Evolutionary conservation across 2,797 vertebrate genomes (phyloP), one percentile per base, ranked within the genome.

Genomic region (Lateolabrax maculatus): DNA sequence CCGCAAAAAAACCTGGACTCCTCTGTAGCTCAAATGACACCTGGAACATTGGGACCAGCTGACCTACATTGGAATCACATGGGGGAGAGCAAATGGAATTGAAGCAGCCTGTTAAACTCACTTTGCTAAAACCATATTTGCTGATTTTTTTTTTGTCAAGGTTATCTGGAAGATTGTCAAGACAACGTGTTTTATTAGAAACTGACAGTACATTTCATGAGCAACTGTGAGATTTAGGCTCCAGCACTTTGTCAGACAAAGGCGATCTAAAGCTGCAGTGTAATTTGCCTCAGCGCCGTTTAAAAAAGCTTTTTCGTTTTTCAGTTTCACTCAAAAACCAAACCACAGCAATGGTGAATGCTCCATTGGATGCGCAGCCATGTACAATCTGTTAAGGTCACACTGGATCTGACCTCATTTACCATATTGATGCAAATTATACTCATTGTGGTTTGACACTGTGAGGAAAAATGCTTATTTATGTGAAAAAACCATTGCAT

Each of bases 1-100:
- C 55, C 41, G 2, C 57, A 41, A 68, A 76, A n/a, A 76, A 66
- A 67, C 18, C n/a, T 68, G 13, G 25, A 58, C 57, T 71, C 57
- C 57, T 73, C 27, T 1, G 4, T 36, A 55, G 78, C 56, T 78
- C 36, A 77, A 78, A 84, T 81, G 75, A 87, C 78, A 89, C 81
- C 80, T 86, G 77, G 71, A 85, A 85, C 71, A 72, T 0, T 66
- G 79, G 87, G 85, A 79, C 78, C 69, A 71, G 76, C 43, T 81
- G 84, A 86, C 90, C 88, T 89, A 91, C 66, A 88, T 89, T 51
- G 53, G n/a, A 76, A 37, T 72, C 63, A 75, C 75, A 76, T 15
- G 43, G 23, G 67, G 34, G 18, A 12, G 37, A 5, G 21, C 12
- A 62, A 63, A 56, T 34, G 18, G 55, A 84, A 84, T 34, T 43